These are phyloP conservation scores for Platichthys stellatus DNA, from an alignment of 2,113 vertebrate genomes.

Conservation along the genomic window DNA sequence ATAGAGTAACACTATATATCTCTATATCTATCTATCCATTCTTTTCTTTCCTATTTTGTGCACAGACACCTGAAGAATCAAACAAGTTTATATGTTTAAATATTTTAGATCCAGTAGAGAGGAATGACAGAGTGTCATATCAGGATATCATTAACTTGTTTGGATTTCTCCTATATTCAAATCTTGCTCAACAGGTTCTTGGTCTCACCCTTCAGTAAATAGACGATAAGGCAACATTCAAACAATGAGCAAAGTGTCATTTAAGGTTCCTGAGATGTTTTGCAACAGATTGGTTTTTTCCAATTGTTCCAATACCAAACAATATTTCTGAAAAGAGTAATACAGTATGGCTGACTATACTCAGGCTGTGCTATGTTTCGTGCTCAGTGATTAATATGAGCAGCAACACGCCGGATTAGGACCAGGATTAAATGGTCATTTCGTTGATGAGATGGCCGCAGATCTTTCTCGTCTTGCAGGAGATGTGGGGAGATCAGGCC, in stretches of 20 bases:
- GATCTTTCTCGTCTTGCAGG: neutral
- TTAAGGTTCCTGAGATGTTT: neutral
- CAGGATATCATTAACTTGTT: neutral
- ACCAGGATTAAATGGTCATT: conserved; percentile 1
- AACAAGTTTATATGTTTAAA: no score
- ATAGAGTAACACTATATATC: no score
- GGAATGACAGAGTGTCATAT: neutral
- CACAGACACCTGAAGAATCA: no score
- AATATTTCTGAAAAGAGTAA: neutral
- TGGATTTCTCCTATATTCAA: neutral
- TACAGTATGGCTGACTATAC: neutral
- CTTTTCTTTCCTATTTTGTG: no score
- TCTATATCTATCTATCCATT: no score
- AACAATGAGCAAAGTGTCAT: neutral
- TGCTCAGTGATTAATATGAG: neutral
- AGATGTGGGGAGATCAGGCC: conserved; percentile 14
- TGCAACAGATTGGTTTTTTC: neutral
- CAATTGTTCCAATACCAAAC: neutral
- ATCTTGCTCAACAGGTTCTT: neutral
- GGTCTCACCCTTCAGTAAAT: neutral
- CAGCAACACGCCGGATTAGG: neutral
- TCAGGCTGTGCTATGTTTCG: neutral
- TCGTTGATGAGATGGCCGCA: neutral
- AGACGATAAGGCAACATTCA: neutral
- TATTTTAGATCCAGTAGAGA: neutral